A percentile compares a stretch with the other conserved stretches of the same genome.
Conservation (phyloP, 2,888 invertebrate species). For the Hipparchia semele region DNA sequence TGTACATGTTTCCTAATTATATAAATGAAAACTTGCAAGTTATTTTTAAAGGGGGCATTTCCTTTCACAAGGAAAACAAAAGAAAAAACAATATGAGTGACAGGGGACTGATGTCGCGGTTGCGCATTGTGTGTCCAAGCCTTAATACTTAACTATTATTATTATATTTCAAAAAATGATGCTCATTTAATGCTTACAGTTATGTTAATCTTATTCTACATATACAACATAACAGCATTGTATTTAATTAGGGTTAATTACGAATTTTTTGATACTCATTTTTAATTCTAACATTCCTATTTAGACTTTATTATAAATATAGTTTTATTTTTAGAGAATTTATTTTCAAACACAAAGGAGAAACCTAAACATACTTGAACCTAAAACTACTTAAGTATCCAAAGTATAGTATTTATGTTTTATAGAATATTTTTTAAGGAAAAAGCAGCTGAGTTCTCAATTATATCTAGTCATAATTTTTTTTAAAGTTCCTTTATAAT, state of each 20-base stretch:
- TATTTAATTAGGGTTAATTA: not conserved
- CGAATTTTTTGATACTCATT: constrained; percentile 12
- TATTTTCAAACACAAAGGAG: not conserved
- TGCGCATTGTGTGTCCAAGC: not conserved
- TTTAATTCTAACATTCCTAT: constrained; percentile 13
- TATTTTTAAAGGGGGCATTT: too few species aligned
- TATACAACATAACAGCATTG: not conserved
- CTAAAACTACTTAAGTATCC: not conserved
- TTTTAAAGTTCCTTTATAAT: constrained; percentile 31
- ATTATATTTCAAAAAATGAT: not conserved
- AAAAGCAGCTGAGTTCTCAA: constrained; percentile 15
- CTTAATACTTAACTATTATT: not conserved
- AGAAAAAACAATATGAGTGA: too few species aligned
- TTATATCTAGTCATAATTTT: constrained; percentile 30
- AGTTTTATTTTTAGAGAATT: constrained; percentile 6
- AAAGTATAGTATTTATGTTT: not conserved
- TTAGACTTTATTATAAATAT: not conserved
- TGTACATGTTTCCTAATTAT: too few species aligned
- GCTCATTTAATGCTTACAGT: constrained; percentile 9
- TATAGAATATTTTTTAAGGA: not conserved
- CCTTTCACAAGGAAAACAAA: too few species aligned
- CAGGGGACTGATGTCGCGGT: too few species aligned
- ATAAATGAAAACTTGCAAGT: too few species aligned
- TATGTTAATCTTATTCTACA: not conserved
- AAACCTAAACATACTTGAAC: not conserved